Base-by-base conservation (phyloP, 1,140 invertebrate species). In the Pectinophora gossypiella region DNA sequence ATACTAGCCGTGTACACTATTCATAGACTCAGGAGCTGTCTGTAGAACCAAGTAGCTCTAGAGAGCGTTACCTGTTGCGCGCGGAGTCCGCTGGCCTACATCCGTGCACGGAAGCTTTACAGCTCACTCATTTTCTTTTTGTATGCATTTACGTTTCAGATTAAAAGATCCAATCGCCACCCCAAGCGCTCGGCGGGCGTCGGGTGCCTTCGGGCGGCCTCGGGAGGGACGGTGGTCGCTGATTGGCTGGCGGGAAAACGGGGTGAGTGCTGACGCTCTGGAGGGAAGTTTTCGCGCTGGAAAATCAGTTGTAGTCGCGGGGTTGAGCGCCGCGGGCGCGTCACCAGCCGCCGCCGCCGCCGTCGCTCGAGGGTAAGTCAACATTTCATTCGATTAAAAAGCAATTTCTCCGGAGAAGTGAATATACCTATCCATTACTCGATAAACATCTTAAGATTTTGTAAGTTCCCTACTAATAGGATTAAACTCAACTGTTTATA, bases 121-220 rank as follows among this genome's bases (percentile, higher is more conserved):
- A 73, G 68, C 73, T 72, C 76, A 61, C 73, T 78, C 72, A 66
- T 77, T 77, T 81, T 82, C 72, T 82, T 85, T 85, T 81, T 82
- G 69, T 77, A 77, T 82, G 77, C 83, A 80, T 85, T 85, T 83
- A 80, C 77, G 73, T 84, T 85, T 81, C 75, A 87, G 79, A 87
- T 85, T 87, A 87, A 84, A 84, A 83, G 79, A 83, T 77, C 76
- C 79, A 83, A 85, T 84, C 76, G 72, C 76, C 81, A 80, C 81
- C 80, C 81, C 59, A 62, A 52, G 54, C 56, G 44, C 48, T 80
- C 82, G 77, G 70, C 15, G 35, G 50, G 45, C 35, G 45, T 74
- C 83, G 83, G 68, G 35, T 47, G 54, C 19, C 53, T 51, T 59
- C 80, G 83, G 70, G 52, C 59, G 53, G 58, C 51, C 73, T 76